Evolutionary conservation across 2,797 vertebrate species (phyloP), one percentile per base, ranked within the genome.

Genomic region (Typhlichthys eigenmanni): DNA sequence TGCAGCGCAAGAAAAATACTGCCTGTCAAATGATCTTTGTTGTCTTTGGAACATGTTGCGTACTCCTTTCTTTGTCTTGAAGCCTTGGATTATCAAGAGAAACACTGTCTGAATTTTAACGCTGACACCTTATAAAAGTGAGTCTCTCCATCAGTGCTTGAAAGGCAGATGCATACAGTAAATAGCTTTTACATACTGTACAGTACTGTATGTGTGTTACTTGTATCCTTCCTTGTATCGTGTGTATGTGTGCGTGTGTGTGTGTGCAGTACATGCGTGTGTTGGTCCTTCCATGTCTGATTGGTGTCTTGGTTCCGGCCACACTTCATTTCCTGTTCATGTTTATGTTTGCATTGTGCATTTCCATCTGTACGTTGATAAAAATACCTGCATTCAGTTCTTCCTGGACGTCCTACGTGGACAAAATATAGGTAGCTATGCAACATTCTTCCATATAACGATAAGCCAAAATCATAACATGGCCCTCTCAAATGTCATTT

Each of bases 401-500:
- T 19, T 19, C 19, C 19, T 19, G 19, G 19, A 19, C 19, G 19
- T 19, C 19, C 2, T 19, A 19, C 34, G 1, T 5, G 5, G 34
- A 7, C 34, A 34, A 34, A 34, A 34, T 34, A 34, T 7, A 34
- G 34, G 34, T 7, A 34, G 34, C 7, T 34, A 5, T 34, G 49
- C 43, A 46, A 11, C 51, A 58, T 7, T 7, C 13, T 55, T 68
- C 17, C 10, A 64, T 62, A 77, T 62, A 77, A 38, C 54, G 71
- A 69, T 69, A 76, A 69, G 55, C 34, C 52, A 66, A 24, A 69
- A 45, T 66, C 45, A 58, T 47, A 62, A 71, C 55, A 70, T 55
- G 62, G 54, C 16, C 51, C 57, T 79, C 49, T 80, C 59, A 82
- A 83, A 86, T 82, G 71, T 84, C 19, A 19, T 19, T 19, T 19